Evolutionary conservation across 2,113 vertebrate genomes (phyloP), one percentile per base, ranked within the genome.

Genomic region (Aramus guarauna): DNA sequence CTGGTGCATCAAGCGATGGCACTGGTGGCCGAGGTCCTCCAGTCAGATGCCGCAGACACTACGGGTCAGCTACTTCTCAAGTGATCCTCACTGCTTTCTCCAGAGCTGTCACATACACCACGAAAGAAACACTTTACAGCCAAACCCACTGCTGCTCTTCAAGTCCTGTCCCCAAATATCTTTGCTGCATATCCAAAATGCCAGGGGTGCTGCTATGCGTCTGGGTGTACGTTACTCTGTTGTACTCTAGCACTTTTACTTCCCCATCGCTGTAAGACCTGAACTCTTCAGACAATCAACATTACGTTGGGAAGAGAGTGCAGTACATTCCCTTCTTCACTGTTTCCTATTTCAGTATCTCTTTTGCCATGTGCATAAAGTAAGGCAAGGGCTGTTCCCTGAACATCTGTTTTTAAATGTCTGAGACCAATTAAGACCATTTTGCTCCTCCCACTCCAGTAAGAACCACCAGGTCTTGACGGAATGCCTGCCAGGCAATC

Each of bases 201-300:
- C 47, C 79, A 62, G 52, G 41, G 59, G 32, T 26, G 52, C 43
- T 56, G 63, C 36, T 14, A 16, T 15, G 4, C 45, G 12, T 8
- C 41, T 1, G 17, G 39, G 36, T 4, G 12, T 8, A 24, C 21
- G 0, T 17, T 9, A 10, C 19, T 62, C 19, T 52, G 18, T 5
- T 21, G 45, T 9, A 50, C n/a, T 29, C 72, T 4, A 20, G 43
- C 29, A 36, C n/a, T 55, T 75, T 48, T 27, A 45, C 53, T 66
- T 56, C 78, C 29, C 39, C 63, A 29, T 10, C 58, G 14, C 36
- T 1, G 1, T 26, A 55, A 48, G 29, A 50, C 12, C 10, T 17
- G 43, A 87, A 32, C 20, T 8, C 23, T 43, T 60, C 39, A 36
- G 58, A 45, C 13, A 19, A 22, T 9, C 58, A 45, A 27, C 27